Evolutionary conservation across 2,113 vertebrate genomes (phyloP).

Genomic region (Poeciliopsis retropinna): DNA sequence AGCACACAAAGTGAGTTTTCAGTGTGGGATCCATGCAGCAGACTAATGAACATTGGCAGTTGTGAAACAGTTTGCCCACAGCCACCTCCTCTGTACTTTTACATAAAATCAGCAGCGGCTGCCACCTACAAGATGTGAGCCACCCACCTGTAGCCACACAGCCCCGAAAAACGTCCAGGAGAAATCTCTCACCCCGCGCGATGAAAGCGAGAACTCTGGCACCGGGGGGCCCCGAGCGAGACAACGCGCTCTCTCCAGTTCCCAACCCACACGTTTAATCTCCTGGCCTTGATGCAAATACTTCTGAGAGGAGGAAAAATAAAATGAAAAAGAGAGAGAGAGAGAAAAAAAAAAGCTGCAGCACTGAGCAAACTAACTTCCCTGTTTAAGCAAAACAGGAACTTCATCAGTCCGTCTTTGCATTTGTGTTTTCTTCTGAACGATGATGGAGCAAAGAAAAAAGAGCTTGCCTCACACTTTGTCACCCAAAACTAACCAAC

Average conservation of each 20-base stretch:
- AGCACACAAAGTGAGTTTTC: conserved; percentile 49
- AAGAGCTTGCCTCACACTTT: conserved; percentile 33
- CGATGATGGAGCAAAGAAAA: conserved; percentile 37
- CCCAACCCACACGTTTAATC: conserved; percentile 80
- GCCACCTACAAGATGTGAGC: conserved; percentile 71
- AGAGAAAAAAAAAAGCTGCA: conserved; percentile 27
- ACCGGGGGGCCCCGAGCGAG: conserved; percentile 64
- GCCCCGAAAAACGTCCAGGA: conserved; percentile 63
- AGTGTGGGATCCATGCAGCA: conserved; percentile 56
- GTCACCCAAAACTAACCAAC: not conserved
- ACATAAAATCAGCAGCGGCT: conserved; percentile 64
- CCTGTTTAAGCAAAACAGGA: conserved; percentile 71
- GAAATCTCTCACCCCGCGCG: conserved; percentile 70
- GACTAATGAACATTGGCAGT: conserved; percentile 63
- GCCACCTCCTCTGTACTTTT: conserved; percentile 70
- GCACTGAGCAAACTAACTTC: conserved; percentile 65
- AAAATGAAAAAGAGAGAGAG: too few relatives aligned
- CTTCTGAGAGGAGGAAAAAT: conserved; percentile 62
- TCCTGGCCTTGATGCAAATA: conserved; percentile 78
- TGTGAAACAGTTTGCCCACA: conserved; percentile 67
- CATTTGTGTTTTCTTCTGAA: conserved; percentile 49
- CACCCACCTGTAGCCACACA: conserved; percentile 74
- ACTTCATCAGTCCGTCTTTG: conserved; percentile 56
- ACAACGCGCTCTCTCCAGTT: conserved; percentile 71
- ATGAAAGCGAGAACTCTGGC: conserved; percentile 72